Percentiles rank a stretch among this genome's conserved stretches.
These are phyloP conservation scores for Morinoia aosen DNA, from an alignment of 2,888 invertebrate genomes.

Conservation along the genomic window DNA sequence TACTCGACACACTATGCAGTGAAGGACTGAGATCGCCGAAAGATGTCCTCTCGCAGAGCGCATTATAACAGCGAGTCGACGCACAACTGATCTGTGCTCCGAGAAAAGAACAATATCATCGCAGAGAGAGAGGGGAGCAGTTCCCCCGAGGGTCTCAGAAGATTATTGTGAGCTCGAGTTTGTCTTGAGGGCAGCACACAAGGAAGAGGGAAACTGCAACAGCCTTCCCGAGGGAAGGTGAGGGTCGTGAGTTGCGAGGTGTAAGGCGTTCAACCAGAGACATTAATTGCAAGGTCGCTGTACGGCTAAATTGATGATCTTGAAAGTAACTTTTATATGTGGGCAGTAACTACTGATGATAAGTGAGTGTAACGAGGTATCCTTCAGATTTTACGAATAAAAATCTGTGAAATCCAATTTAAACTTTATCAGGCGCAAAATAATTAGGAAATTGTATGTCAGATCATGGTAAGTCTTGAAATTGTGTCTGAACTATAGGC, in stretches of 20 bases:
- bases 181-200: slow-evolving; percentile 28
- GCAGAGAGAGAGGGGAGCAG: neutral
- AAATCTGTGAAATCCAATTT: neutral
- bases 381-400: neutral
- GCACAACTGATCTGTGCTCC: neutral
- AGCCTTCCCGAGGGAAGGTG: neutral
- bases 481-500: neutral
- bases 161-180: slow-evolving; percentile 15
- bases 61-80: neutral
- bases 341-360: neutral
- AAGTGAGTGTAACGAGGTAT: neutral
- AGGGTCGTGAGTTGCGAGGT: neutral
- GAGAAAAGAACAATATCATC: neutral
- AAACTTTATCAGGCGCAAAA: too few relatives aligned
- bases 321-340: neutral
- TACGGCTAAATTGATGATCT: neutral
- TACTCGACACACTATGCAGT: too few relatives aligned
- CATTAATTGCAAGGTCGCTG: neutral
- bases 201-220: neutral
- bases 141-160: neutral
- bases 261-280: neutral
- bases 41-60: too few relatives aligned
- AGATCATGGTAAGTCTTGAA: neutral
- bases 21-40: too few relatives aligned
- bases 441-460: too few relatives aligned